Evolutionary conservation across 2,113 vertebrate genomes (phyloP).

Genomic region (Myxocyprinus asiaticus): DNA sequence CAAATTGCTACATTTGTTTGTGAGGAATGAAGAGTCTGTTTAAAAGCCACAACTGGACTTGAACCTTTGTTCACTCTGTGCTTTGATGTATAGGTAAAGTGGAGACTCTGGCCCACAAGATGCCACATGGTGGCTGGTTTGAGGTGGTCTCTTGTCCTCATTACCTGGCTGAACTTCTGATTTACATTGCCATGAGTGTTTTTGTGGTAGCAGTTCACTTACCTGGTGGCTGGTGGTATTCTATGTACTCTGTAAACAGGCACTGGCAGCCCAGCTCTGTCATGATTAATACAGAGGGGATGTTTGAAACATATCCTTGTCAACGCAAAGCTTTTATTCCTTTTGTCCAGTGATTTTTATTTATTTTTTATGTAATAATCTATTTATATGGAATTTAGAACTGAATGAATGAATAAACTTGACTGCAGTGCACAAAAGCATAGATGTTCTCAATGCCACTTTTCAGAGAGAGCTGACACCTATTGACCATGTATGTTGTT

Average conservation of each 20-base stretch:
- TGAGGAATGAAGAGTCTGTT: not conserved
- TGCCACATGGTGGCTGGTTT: constrained; percentile 90
- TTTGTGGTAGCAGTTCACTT: constrained; percentile 75
- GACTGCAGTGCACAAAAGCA: too few species aligned
- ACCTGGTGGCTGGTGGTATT: constrained; percentile 89
- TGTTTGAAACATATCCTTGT: constrained; percentile 85
- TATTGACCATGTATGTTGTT: too few species aligned
- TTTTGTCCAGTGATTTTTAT: constrained; percentile 79
- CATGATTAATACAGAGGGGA: constrained; percentile 85
- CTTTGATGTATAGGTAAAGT: constrained; percentile 78
- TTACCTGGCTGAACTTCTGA: constrained; percentile 91
- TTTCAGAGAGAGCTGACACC: too few species aligned
- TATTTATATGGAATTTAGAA: too few species aligned
- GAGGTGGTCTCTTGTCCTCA: constrained; percentile 91
- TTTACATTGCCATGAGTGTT: constrained; percentile 84
- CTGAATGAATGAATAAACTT: too few species aligned
- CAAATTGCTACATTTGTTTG: not conserved
- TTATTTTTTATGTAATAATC: too few species aligned
- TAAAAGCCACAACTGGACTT: not conserved
- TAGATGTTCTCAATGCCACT: too few species aligned
- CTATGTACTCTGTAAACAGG: constrained; percentile 87
- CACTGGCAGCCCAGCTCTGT: constrained; percentile 82
- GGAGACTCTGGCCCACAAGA: constrained; percentile 76
- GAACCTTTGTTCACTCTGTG: not conserved
- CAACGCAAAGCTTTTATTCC: constrained; percentile 89